phyloP scores from a whole-genome alignment of 2,797 vertebrate genomes.

The Darevskia mixta region DNA sequence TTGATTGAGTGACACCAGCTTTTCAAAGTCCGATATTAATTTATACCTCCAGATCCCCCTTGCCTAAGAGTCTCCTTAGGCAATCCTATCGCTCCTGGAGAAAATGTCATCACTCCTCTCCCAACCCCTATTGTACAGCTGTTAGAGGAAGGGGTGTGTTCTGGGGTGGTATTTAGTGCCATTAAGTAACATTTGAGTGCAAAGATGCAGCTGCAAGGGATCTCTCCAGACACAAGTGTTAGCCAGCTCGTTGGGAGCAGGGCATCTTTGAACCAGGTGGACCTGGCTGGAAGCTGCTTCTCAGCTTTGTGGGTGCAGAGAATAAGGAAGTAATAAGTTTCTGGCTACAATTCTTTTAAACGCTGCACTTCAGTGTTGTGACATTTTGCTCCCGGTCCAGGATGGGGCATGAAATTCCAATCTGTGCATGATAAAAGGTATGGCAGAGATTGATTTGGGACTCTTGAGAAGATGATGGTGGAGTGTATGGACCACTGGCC shows the following conservation, averaged over 20 bases:
- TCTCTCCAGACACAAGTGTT: background rate
- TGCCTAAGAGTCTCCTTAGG: too few relatives aligned
- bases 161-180: background rate
- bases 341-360: background rate
- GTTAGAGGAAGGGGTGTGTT: background rate
- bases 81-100: conserved; percentile 43
- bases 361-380: background rate
- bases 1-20: too few relatives aligned
- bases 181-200: too few relatives aligned
- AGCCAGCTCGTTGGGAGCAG: too few relatives aligned
- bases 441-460: background rate
- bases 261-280: background rate
- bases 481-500: background rate
- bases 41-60: too few relatives aligned
- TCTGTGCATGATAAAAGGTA: background rate
- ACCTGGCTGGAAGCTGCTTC: background rate
- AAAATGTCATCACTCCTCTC: background rate
- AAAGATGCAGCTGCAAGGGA: background rate
- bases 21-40: too few relatives aligned
- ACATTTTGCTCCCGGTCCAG: background rate
- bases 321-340: too few relatives aligned
- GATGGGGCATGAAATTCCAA: background rate
- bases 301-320: too few relatives aligned
- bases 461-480: too few relatives aligned
- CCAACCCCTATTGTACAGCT: too few relatives aligned